Percentiles rank a stretch among this genome's conserved stretches.
These are phyloP conservation scores for Argyrosomus japonicus DNA, from an alignment of 2,113 vertebrate genomes.

Conservation along the genomic window DNA sequence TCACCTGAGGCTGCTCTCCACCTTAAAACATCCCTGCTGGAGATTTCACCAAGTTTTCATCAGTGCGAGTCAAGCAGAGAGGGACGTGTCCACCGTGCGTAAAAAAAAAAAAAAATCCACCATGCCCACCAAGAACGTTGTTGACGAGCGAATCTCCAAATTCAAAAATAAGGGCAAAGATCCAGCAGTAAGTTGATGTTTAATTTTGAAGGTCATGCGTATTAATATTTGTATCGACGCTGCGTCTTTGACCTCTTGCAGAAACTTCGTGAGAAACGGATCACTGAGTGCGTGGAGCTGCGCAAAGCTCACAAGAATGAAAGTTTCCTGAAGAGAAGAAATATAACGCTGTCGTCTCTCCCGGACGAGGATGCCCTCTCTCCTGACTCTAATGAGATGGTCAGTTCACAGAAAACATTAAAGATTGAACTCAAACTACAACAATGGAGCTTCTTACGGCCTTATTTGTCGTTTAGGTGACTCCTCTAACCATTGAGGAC, in stretches of 20 bases:
- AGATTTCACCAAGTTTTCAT: rapidly evolving
- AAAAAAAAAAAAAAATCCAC: conserved; percentile 2
- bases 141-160: conserved; percentile 76
- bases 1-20: conserved; percentile 43
- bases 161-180: conserved; percentile 94
- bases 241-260: conserved; percentile 47
- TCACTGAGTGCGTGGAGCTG: conserved; percentile 84
- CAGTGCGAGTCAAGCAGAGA: neutral
- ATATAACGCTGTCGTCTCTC: conserved; percentile 72
- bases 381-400: conserved; percentile 58
- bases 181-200: conserved; percentile 79
- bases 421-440: rapidly evolving
- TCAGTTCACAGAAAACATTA: conserved; percentile 31
- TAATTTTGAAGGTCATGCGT: rapidly evolving
- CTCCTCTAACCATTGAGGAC: conserved; percentile 78
- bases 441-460: neutral
- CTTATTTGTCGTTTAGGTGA: conserved; percentile 68
- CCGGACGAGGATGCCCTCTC: conserved; percentile 72
- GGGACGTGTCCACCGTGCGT: conserved; percentile 66
- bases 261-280: conserved; percentile 86
- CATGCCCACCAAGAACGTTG: conserved; percentile 80
- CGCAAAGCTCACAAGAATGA: conserved; percentile 90
- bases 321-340: conserved; percentile 89
- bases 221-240: rapidly evolving
- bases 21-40: conserved; percentile 7